Conservation (phyloP, 2,797 vertebrate genomes). For the Gastrophryne carolinensis region DNA sequence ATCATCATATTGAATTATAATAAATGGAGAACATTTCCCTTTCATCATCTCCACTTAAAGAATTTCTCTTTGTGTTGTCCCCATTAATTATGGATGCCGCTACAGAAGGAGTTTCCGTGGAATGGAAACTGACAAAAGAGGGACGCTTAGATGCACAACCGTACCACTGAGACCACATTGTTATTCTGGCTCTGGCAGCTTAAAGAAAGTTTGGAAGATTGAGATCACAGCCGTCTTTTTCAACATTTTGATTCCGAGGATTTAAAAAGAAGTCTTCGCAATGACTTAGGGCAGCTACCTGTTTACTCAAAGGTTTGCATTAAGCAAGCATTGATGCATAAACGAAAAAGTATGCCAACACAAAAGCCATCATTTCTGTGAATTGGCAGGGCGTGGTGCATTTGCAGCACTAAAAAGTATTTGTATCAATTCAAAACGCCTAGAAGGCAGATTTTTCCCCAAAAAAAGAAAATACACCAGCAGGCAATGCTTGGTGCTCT, state of each 20-base stretch:
- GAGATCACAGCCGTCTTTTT: neutral
- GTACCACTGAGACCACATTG: slow-evolving; percentile 27
- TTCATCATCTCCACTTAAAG: slow-evolving; percentile 29
- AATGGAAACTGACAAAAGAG: slow-evolving; percentile 39
- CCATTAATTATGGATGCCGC: slow-evolving; percentile 29
- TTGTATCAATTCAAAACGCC: neutral
- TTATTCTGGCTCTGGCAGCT: slow-evolving; percentile 24
- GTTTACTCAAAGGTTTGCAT: slow-evolving; percentile 25
- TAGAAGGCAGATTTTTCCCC: too few relatives aligned
- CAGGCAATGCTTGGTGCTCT: too few relatives aligned
- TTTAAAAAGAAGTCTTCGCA: slow-evolving; percentile 32
- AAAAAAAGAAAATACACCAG: too few relatives aligned
- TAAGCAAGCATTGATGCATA: slow-evolving; percentile 10
- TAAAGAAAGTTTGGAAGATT: slow-evolving; percentile 16
- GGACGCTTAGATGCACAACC: slow-evolving; percentile 7
- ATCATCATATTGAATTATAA: slow-evolving; percentile 19
- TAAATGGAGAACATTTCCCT: slow-evolving; percentile 32
- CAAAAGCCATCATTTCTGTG: slow-evolving; percentile 20
- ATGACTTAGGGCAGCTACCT: slow-evolving; percentile 33
- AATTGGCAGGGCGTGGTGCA: neutral
- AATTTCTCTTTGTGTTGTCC: slow-evolving; percentile 28
- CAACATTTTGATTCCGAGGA: slow-evolving; percentile 20
- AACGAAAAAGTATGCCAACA: slow-evolving; percentile 7
- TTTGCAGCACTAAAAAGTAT: neutral
- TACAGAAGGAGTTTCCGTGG: slow-evolving; percentile 21